Evolutionary conservation across 2,797 vertebrate genomes (phyloP), one percentile per base, ranked within the genome.

Genomic region (Cynodonichthys magdalenae): DNA sequence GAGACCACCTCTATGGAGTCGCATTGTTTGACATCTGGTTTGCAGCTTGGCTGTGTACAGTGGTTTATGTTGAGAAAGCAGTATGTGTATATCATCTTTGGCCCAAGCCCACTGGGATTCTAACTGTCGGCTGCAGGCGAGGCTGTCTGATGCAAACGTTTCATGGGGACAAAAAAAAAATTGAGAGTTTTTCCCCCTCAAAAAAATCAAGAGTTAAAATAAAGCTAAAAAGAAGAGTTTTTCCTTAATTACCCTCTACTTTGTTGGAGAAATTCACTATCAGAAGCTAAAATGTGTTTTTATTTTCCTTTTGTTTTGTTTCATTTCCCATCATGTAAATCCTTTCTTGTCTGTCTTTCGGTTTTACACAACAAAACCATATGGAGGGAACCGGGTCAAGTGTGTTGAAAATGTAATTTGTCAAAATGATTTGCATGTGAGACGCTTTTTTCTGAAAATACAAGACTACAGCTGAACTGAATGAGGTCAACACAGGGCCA

Each of bases 11-110:
- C 80, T 71, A 66, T 64, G 84, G 61, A 39, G 63, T 28, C 44
- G 10, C 62, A 49, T 53, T 75, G 72, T 84, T 78, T 74, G 59
- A 91, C 91, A 93, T 93, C 90, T 94, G 92, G 83, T 92, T 89
- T 91, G 83, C 90, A 93, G 90, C 79, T 91, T 91, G 80, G 62
- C 75, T 28, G 46, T 66, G 85, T 69, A 79, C 46, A 10, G 67
- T 65, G 61, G 84, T 90, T 89, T 90, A 79, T 85, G 80, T 88
- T 90, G 76, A 86, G 75, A 85, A 78, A 78, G 82, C 76, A 72
- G 65, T 75, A 77, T 81, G 81, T 89, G 79, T 91, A 83, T 89
- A 85, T 92, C 89, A 87, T 92, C 73, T 80, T 87, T 92, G 90
- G 88, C 84, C 3, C 15, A 1, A 41, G 45, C 84, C 84, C 88